These are phyloP conservation scores for Megalops atlanticus DNA, from an alignment of 2,113 vertebrate genomes.

Conservation along the genomic window DNA sequence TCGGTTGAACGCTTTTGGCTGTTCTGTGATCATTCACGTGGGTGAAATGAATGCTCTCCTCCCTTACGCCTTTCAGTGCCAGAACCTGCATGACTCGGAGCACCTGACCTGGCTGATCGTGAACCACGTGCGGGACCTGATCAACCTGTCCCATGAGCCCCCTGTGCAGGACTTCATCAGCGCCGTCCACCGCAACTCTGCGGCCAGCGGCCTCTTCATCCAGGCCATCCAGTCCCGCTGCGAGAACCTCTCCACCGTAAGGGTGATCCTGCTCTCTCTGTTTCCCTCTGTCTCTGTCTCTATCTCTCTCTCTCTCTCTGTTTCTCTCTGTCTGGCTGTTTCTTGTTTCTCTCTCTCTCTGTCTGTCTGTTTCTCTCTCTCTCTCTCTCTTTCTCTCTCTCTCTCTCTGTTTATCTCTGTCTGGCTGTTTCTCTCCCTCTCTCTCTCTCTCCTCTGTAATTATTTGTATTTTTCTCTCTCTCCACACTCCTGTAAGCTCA, in stretches of 20 bases:
- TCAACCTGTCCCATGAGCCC: constrained; percentile 91
- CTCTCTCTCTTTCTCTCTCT: too few species aligned
- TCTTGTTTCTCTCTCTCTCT: too few species aligned
- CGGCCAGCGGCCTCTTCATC: constrained; percentile 96
- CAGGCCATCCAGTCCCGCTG: constrained; percentile 96
- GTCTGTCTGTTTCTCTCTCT: too few species aligned
- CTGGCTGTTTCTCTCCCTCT: background rate
- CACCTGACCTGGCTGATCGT: constrained; percentile 97
- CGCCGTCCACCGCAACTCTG: constrained; percentile 92
- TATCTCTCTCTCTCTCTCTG: background rate
- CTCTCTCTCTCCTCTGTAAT: background rate
- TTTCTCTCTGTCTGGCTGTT: background rate
- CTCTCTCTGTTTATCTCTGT: too few species aligned
- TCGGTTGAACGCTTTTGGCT: too few species aligned
- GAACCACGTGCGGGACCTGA: constrained; percentile 93
- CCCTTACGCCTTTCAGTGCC: constrained; percentile 74
- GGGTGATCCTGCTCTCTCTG: constrained; percentile 42
- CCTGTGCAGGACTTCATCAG: constrained; percentile 98
- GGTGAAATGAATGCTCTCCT: background rate
- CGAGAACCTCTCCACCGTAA: constrained; percentile 87
- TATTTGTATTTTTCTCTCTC: background rate
- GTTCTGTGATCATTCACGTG: too few species aligned
- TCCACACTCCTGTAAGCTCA: too few species aligned
- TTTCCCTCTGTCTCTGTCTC: background rate
- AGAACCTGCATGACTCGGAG: constrained; percentile 97